Evolutionary conservation across 2,888 invertebrate genomes (phyloP).

Genomic region (Andrena camellia): DNA sequence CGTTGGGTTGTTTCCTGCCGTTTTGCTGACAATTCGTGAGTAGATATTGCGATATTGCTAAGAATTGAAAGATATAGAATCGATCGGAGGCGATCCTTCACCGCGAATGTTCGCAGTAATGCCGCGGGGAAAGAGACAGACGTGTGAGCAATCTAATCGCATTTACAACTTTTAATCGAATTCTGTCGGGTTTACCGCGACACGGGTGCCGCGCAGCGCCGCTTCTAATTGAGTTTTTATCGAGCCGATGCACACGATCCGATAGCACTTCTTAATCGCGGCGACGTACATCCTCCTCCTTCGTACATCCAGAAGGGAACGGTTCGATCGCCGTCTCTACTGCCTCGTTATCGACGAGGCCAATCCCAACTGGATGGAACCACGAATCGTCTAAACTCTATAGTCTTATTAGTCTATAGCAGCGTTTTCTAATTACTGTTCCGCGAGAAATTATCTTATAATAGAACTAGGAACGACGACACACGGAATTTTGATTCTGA

Average conservation of each 20-base stretch:
- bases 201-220: no score
- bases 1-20: neutral
- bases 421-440: no score
- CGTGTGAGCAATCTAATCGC: constrained; percentile 14
- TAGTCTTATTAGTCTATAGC: no score
- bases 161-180: constrained; percentile 23
- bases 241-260: constrained; percentile 11
- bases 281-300: neutral
- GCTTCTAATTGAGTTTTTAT: constrained; percentile 23
- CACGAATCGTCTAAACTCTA: neutral
- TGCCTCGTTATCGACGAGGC: neutral
- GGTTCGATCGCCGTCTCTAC: neutral
- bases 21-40: neutral
- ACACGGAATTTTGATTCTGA: no score
- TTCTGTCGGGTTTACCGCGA: neutral
- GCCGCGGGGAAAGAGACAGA: neutral
- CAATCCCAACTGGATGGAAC: constrained; percentile 1
- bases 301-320: neutral
- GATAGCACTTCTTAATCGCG: constrained; percentile 1
- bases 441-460: no score
- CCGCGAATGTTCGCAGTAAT: neutral
- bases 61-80: neutral
- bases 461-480: no score
- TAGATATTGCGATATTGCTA: neutral
- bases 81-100: neutral